phyloP scores from a whole-genome alignment of 1,140 invertebrate species.

The Melanaphis sacchari region DNA sequence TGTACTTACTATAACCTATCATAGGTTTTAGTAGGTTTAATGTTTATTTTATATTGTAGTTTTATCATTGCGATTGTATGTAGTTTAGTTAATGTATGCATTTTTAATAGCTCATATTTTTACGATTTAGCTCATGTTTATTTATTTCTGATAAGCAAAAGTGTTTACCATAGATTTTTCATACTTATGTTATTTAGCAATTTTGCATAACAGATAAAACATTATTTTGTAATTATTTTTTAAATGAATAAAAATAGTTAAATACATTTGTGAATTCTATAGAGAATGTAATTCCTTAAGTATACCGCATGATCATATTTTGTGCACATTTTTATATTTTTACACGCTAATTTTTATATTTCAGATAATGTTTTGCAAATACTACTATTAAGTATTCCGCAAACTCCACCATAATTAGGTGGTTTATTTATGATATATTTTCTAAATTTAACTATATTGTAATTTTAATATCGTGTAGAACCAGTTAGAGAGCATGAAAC shows the following conservation, averaged over 20 bases:
- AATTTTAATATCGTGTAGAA: slow-evolving; percentile 59
- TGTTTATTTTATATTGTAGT: slow-evolving; percentile 15
- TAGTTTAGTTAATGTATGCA: slow-evolving; percentile 47
- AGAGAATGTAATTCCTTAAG: slow-evolving; percentile 1
- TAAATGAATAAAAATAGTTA: slow-evolving; percentile 12
- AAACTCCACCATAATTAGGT: neutral
- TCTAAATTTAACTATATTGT: neutral
- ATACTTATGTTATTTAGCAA: neutral
- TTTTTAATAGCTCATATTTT: slow-evolving; percentile 39
- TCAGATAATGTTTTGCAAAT: neutral
- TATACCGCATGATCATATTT: slow-evolving; percentile 11
- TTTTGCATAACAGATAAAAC: neutral
- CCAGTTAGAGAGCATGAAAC: neutral
- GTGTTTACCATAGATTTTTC: neutral
- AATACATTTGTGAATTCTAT: neutral
- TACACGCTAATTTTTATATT: neutral
- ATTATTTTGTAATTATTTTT: slow-evolving; percentile 11
- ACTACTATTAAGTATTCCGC: neutral
- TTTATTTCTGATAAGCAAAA: neutral
- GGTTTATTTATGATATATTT: neutral
- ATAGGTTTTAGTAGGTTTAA: slow-evolving; percentile 3
- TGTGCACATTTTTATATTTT: slow-evolving; percentile 10
- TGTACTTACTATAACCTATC: neutral
- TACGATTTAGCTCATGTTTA: slow-evolving; percentile 16
- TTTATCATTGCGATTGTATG: neutral